Conservation (phyloP, 2,113 vertebrate genomes). For the Leiothrix lutea region DNA sequence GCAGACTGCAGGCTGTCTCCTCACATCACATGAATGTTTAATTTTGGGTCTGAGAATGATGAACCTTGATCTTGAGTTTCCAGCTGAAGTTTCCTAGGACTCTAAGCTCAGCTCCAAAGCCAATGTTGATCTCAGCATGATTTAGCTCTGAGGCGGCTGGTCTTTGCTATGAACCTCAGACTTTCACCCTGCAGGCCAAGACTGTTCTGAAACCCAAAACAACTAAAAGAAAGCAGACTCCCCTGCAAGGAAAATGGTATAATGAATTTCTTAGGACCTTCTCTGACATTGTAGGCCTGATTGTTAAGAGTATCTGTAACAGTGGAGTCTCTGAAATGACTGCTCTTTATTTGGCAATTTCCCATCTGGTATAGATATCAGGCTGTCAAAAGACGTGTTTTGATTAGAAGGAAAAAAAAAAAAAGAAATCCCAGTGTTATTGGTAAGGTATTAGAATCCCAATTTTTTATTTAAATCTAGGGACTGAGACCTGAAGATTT, state of each 20-base stretch:
- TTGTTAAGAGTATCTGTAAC: background rate
- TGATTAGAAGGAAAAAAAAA: background rate
- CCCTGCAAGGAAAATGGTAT: background rate
- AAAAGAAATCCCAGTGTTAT: background rate
- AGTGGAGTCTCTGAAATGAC: background rate
- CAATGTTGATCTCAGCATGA: background rate
- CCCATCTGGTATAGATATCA: background rate
- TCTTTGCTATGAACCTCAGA: background rate
- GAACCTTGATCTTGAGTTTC: background rate
- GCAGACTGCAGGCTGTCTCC: background rate
- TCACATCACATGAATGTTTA: fast-evolving
- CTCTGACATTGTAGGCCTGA: background rate
- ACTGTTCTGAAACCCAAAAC: background rate
- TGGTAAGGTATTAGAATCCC: background rate
- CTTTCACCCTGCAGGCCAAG: background rate
- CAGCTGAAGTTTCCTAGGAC: background rate
- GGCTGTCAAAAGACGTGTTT: background rate
- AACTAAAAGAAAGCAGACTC: background rate
- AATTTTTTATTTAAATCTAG: background rate
- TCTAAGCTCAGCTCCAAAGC: background rate
- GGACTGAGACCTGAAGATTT: background rate
- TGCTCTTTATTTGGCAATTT: background rate
- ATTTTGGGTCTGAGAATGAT: background rate
- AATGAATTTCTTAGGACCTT: background rate
- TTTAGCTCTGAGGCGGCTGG: background rate